Percentiles rank a stretch among this genome's conserved stretches.
These are phyloP conservation scores for Metopolophium dirhodum DNA, from an alignment of 1,140 invertebrate species.

Conservation along the genomic window DNA sequence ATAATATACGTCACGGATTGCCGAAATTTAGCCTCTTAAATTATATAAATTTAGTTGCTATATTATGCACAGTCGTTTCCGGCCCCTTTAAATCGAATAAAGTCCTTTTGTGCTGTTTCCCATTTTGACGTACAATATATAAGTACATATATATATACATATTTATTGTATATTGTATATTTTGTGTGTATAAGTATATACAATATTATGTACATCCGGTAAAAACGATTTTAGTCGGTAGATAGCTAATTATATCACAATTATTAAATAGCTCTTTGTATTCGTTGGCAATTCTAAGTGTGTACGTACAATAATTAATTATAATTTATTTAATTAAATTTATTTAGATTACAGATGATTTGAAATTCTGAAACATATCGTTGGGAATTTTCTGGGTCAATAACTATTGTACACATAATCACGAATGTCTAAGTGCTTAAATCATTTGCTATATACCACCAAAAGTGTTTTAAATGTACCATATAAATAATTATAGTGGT, in stretches of 20 bases:
- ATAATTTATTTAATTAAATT: not conserved
- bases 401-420: no score
- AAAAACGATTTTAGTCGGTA: not conserved
- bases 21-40: not conserved
- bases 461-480: no score
- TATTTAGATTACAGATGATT: not conserved
- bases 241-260: not conserved
- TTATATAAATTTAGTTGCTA: not conserved
- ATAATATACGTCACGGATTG: not conserved
- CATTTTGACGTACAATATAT: not conserved
- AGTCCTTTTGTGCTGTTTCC: not conserved
- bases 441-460: no score
- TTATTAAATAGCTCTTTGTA: not conserved
- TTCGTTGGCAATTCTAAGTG: not conserved
- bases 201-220: not conserved
- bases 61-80: slow-evolving; percentile 5
- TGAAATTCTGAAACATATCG: no score
- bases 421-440: no score
- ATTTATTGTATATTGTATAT: not conserved
- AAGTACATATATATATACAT: not conserved
- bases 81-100: not conserved
- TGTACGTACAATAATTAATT: not conserved
- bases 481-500: no score
- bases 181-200: not conserved
- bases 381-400: no score